Evolutionary conservation across 2,797 vertebrate species (phyloP).

Genomic region (Pseudocheirus occidentalis): DNA sequence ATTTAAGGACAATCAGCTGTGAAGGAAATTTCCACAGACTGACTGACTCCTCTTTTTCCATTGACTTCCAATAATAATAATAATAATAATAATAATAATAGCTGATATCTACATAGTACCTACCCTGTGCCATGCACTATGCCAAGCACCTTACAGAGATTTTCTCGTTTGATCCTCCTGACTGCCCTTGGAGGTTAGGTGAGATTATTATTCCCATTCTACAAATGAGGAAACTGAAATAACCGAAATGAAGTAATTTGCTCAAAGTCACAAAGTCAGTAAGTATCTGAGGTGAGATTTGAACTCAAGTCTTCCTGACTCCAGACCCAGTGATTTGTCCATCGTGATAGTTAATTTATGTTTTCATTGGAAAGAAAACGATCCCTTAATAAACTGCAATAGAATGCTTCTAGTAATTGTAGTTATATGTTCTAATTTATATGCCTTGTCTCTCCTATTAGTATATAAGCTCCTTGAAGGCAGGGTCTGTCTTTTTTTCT

Average conservation of each 20-base stretch:
- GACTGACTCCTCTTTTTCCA: not conserved
- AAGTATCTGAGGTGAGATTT: not conserved
- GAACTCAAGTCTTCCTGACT: not conserved
- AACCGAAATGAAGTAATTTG: not conserved
- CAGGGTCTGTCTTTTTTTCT: not conserved
- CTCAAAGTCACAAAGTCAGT: not conserved
- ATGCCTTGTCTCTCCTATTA: not conserved
- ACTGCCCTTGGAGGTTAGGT: not conserved
- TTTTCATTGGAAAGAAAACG: not conserved
- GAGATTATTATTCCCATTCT: not conserved
- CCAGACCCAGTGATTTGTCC: not conserved
- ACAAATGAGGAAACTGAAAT: not conserved
- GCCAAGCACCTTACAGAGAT: not conserved
- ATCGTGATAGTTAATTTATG: not conserved
- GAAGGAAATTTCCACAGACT: not conserved
- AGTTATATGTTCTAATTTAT: not conserved
- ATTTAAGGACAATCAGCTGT: not conserved
- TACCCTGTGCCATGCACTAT: not conserved
- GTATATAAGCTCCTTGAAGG: not conserved
- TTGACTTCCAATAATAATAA: not conserved
- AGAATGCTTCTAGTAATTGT: not conserved
- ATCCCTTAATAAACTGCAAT: not conserved
- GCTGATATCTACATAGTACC: not conserved
- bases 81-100: not conserved
- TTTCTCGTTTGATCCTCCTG: not conserved